Evolutionary conservation across 2,888 invertebrate genomes (phyloP).

Genomic region (Pseudanteris insignis): DNA sequence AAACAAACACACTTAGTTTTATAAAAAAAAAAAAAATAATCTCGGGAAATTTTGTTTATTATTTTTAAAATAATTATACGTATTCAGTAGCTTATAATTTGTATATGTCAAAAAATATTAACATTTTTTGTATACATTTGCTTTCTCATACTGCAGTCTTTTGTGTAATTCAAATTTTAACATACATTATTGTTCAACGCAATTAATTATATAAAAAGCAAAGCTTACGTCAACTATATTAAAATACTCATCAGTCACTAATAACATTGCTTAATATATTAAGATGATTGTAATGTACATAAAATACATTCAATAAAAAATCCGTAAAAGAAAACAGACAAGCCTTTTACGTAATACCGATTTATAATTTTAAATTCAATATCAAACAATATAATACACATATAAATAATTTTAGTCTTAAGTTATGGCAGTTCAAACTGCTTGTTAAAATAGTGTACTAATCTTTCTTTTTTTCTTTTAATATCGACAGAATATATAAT

Average conservation of each 20-base stretch:
- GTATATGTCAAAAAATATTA: conserved; percentile 28
- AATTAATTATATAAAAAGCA: conserved; percentile 13
- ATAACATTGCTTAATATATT: conserved; percentile 16
- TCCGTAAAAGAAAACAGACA: conserved; percentile 17
- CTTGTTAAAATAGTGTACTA: conserved; percentile 2
- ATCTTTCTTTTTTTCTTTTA: background rate
- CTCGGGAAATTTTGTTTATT: too few species aligned
- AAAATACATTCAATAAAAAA: conserved; percentile 1
- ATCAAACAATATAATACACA: conserved; percentile 27
- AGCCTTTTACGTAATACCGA: conserved; percentile 11
- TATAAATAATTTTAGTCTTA: conserved; percentile 15
- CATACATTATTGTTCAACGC: conserved; percentile 21
- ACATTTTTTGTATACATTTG: conserved; percentile 22
- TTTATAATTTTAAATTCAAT: conserved; percentile 15
- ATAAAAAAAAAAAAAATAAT: too few species aligned
- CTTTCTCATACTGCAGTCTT: conserved; percentile 26
- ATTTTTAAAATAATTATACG: too few species aligned
- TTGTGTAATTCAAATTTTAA: conserved; percentile 15
- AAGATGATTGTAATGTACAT: conserved; percentile 5
- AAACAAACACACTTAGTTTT: too few species aligned
- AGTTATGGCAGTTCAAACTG: conserved; percentile 1
- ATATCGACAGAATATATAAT: background rate
- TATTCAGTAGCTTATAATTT: conserved; percentile 10
- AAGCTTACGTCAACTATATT: conserved; percentile 15
- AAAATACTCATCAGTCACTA: conserved; percentile 16